Base-by-base conservation (phyloP, 2,888 invertebrate genomes). In the Chrysotoxum bicinctum region DNA sequence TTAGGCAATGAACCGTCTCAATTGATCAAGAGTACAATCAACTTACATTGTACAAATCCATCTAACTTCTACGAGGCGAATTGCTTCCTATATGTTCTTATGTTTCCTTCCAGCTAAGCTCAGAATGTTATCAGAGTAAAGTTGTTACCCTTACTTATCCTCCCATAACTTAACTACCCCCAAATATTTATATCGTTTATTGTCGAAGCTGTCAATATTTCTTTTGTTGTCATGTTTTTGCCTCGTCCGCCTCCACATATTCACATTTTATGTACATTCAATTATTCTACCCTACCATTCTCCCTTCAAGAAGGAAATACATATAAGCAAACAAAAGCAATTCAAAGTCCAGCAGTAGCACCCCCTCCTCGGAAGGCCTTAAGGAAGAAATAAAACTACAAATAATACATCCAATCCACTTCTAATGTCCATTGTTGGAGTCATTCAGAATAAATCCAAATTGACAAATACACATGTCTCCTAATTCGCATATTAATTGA, bases 401-500 rank as follows among this genome's bases (percentile, higher is more conserved):
- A 50, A 69, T 50, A 50, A 35, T 50, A 66, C 66, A 50, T 66
- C 35, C 73, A 72, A 64, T 68, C 30, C 76, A 69, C 73, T 72
- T 73, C 73, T 72, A 69, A 68, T 75, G 75, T 48, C 72, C 52
- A 76, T 80, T 85, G 80, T 85, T 23, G 72, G 32, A 77, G 73
- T 81, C 81, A 73, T 81, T 81, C 23, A 43, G 56, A 72, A 76
- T 81, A 77, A 85, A 81, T 77, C 81, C 77, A 73, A 72, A 85
- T 81, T 81, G 85, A 73, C 85, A 81, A 85, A 85, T 81, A 85
- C 85, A 85, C 81, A 81, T 81, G 85, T 85, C 88, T 88, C 87
- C 88, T 88, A 88, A 88, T 88, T 87, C 88, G 88, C 88, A 88
- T 88, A 88, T 88, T 88, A 89, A 89, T 89, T 89, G 88, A 89